These are phyloP conservation scores for Graphium colonna DNA, from an alignment of 2,888 invertebrate genomes.

Conservation along the genomic window DNA sequence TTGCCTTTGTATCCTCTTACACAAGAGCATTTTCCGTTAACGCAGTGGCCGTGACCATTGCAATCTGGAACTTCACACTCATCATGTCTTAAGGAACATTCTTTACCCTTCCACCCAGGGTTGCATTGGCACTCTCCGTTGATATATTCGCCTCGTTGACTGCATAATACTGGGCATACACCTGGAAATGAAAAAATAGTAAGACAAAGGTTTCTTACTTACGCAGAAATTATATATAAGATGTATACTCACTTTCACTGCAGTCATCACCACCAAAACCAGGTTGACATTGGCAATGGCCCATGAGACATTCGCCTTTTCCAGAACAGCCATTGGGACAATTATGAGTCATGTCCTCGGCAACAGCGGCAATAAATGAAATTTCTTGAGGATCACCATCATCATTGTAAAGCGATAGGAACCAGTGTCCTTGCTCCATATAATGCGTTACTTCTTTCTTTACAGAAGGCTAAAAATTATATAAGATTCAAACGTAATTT, in stretches of 20 bases:
- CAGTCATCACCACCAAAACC: conserved; percentile 98
- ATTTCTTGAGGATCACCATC: conserved; percentile 94
- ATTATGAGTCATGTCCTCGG: conserved; percentile 95
- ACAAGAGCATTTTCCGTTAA: conserved; percentile 96
- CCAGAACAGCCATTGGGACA: conserved; percentile 98
- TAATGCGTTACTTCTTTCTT: conserved; percentile 96
- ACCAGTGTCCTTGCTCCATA: conserved; percentile 98
- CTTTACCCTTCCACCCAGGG: conserved; percentile 98
- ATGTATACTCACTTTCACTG: conserved; percentile 89
- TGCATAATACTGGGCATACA: conserved; percentile 97
- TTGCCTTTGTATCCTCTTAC: conserved; percentile 96
- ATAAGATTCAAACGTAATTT: neutral
- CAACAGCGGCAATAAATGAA: conserved; percentile 89
- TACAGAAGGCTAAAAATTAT: conserved; percentile 84
- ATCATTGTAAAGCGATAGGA: conserved; percentile 96
- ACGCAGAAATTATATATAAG: neutral
- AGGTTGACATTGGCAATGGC: conserved; percentile 97
- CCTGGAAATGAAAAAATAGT: conserved; percentile 75
- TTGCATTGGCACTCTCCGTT: conserved; percentile 98
- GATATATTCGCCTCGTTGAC: conserved; percentile 97
- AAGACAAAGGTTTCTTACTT: conserved; percentile 1
- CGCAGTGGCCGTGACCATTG: conserved; percentile 97
- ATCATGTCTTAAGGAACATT: conserved; percentile 96
- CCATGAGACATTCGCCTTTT: conserved; percentile 96
- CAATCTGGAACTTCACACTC: conserved; percentile 98